Evolutionary conservation across 2,888 invertebrate genomes (phyloP).

Genomic region (Lepidonotus clava): DNA sequence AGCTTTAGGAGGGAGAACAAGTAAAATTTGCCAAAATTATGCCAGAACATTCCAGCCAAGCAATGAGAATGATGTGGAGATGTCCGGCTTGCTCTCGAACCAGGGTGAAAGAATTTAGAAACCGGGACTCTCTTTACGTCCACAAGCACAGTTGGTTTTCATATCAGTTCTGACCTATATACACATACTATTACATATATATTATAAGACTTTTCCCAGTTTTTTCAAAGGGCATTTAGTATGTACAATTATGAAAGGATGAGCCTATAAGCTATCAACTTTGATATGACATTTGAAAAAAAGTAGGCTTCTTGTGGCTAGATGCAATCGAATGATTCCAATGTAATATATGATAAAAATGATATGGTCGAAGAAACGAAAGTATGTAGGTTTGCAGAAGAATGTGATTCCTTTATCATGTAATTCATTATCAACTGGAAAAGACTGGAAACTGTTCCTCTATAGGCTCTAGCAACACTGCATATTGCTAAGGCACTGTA

Average conservation of each 20-base stretch:
- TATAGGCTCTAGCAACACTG: no score
- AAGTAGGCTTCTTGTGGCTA: background rate
- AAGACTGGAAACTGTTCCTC: no score
- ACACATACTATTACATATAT: background rate
- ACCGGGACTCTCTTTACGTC: background rate
- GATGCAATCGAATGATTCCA: background rate
- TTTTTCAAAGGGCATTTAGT: conserved; percentile 16
- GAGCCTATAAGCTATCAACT: background rate
- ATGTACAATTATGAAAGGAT: background rate
- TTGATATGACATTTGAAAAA: background rate
- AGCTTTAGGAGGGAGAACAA: background rate
- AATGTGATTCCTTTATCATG: background rate
- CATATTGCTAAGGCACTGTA: background rate
- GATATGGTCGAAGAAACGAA: conserved; percentile 1
- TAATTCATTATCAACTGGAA: background rate
- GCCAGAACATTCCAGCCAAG: conserved; percentile 30
- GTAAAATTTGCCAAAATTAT: conserved; percentile 24
- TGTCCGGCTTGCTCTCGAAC: background rate
- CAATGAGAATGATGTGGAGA: background rate
- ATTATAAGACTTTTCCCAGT: background rate
- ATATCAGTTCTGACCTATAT: background rate
- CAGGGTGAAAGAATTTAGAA: no score
- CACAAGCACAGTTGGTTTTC: background rate
- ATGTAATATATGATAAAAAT: background rate
- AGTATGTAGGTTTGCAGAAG: background rate